Percentiles rank a stretch among this genome's conserved stretches.
Evolutionary conservation across 2,888 invertebrate genomes (phyloP).

Genomic region (Drosophila melanocephala): DNA sequence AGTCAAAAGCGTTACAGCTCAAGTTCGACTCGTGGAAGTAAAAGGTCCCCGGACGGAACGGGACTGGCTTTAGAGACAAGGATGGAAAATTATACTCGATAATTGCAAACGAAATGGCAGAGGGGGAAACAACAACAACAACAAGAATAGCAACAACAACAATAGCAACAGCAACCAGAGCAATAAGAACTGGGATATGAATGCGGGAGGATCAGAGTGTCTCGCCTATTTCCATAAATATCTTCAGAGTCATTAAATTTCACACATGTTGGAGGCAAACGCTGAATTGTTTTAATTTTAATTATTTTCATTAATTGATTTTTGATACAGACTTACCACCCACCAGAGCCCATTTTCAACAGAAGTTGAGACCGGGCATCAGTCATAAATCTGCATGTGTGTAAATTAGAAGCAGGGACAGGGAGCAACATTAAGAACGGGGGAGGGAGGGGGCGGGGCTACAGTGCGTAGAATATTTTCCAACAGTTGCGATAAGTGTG

Average conservation of each 20-base stretch:
- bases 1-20: conserved; percentile 28
- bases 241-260: conserved; percentile 83
- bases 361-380: conserved; percentile 8
- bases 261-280: conserved; percentile 77
- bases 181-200: conserved; percentile 22
- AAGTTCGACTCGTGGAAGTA: conserved; percentile 24
- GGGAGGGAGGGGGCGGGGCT: not conserved
- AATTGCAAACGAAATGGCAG: conserved; percentile 74
- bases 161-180: conserved; percentile 15
- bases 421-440: not conserved
- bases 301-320: conserved; percentile 83
- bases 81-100: conserved; percentile 70
- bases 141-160: conserved; percentile 12
- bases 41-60: conserved; percentile 13
- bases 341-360: not conserved
- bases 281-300: conserved; percentile 79
- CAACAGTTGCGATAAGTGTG: conserved; percentile 33
- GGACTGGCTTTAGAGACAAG: not conserved
- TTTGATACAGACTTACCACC: conserved; percentile 67
- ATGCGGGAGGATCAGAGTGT: conserved; percentile 24
- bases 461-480: conserved; percentile 11
- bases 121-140: conserved; percentile 17
- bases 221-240: conserved; percentile 76
- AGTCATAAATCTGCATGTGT: conserved; percentile 68
- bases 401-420: conserved; percentile 31